phyloP scores from a whole-genome alignment of 64 coral and sea anemone genomes.

The Cladopsammia gracilis region DNA sequence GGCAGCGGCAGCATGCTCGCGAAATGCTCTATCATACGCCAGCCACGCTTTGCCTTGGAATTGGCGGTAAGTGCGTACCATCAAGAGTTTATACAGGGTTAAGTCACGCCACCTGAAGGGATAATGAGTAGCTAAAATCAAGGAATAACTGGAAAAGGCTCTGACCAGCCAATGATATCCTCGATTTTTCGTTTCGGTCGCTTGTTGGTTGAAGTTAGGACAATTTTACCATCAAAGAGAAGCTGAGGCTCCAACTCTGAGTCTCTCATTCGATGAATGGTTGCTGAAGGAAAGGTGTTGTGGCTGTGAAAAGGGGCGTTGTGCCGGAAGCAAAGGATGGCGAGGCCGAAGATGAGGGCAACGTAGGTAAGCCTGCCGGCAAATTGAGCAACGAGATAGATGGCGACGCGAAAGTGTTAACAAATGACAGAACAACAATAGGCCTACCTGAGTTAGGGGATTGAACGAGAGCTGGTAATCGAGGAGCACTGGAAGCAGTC shows the following conservation, averaged over 20 bases:
- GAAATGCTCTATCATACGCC: conserved; percentile 13
- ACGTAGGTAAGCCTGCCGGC: too few relatives aligned
- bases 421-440: too few relatives aligned
- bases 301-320: too few relatives aligned
- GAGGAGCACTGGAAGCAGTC: neutral
- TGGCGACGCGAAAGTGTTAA: too few relatives aligned
- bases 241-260: too few relatives aligned
- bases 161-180: neutral
- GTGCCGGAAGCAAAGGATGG: too few relatives aligned
- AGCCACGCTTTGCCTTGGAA: conserved; percentile 25
- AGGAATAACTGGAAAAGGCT: conserved; percentile 1
- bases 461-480: neutral
- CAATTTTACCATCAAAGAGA: neutral
- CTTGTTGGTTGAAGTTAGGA: neutral
- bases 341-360: too few relatives aligned
- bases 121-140: neutral
- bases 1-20: conserved; percentile 36
- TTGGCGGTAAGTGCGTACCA: conserved; percentile 9
- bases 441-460: neutral
- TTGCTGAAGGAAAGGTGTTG: too few relatives aligned
- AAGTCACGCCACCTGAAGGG: neutral
- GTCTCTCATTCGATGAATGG: too few relatives aligned
- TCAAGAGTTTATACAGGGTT: conserved; percentile 5
- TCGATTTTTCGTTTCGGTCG: neutral
- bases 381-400: too few relatives aligned